Evolutionary conservation across 2,888 invertebrate species (phyloP), one percentile per base, ranked within the genome.

Genomic region (Spodoptera littoralis): DNA sequence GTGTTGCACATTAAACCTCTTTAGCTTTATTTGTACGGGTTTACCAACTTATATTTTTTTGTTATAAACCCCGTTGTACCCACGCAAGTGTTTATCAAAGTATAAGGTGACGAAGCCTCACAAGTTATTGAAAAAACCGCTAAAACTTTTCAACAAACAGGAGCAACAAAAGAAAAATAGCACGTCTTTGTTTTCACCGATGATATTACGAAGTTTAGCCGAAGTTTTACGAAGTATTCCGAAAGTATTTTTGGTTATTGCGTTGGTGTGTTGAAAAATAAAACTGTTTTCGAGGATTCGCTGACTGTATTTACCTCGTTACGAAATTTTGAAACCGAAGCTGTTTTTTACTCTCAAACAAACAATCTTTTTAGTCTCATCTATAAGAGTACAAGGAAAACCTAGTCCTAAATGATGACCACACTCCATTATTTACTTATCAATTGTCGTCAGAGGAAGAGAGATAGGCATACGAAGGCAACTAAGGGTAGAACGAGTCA

Each of bases 171-270:
- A 43, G 27, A 30, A 47, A 18, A 47, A 43, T 1, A 48, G 18
- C 6, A 41, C 11, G 51, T n/a, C 18, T 42, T 43, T 47, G n/a
- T 42, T 6, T 49, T 42, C 9, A 11, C 1, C 13, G 12, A 44
- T 41, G 27, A 12, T 44, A 41, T 30, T 2, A 42, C 30, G 11
- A 63, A 66, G 42, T 56, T 30, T 42, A 9, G 9, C 2, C 27
- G 18, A 48, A 58, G 9, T 48, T 56, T 18, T 12, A 1, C 5
- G 12, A 54, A 36, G 9, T 13, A 36, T 43, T 46, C 13, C 9
- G 22, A 30, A 68, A 49, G 12, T 42, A 13, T 50, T 68, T 30
- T 13, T 36, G 36, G 43, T 48, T 12, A 48, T 36, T 12, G 18
- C 18, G 9, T 36, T 56, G 18, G 24, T 43, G n/a, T 8, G 13